Conservation (phyloP, 2,113 vertebrate genomes). For the Casuarius casuarius region DNA sequence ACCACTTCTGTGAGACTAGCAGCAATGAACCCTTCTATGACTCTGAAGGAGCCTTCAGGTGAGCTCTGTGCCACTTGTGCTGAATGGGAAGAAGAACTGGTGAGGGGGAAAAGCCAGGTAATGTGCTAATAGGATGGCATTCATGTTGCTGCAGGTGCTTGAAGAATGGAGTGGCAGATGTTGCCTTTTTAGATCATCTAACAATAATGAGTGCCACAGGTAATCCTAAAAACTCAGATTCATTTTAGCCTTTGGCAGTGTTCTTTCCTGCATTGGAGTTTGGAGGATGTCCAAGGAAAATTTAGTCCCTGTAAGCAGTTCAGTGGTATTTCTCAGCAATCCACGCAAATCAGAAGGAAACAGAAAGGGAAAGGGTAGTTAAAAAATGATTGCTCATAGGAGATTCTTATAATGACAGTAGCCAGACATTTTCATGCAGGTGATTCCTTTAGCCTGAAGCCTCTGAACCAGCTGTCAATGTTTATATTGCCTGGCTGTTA, state of each 20-base stretch:
- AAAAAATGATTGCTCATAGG: background rate
- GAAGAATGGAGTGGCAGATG: conserved; percentile 81
- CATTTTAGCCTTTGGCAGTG: background rate
- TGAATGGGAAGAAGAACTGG: background rate
- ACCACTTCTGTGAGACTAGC: conserved; percentile 88
- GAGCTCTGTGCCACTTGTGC: background rate
- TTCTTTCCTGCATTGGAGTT: background rate
- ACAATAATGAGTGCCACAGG: conserved; percentile 81
- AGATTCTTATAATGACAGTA: background rate
- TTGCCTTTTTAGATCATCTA: conserved; percentile 90
- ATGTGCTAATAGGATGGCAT: background rate
- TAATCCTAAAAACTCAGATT: conserved; percentile 45
- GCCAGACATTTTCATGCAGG: background rate
- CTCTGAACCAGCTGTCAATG: background rate
- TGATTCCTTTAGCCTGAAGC: background rate
- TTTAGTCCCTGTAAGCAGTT: background rate
- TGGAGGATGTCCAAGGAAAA: background rate
- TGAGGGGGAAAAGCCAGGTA: background rate
- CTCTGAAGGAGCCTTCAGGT: conserved; percentile 91
- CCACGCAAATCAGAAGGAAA: background rate
- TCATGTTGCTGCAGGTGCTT: conserved; percentile 80
- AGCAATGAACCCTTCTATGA: conserved; percentile 87
- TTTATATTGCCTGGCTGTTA: background rate
- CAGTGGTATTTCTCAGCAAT: background rate
- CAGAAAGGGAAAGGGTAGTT: background rate